Percentiles rank a stretch among this genome's conserved stretches.
Conservation (phyloP, 2,113 vertebrate species). For the Origma solitaria region DNA sequence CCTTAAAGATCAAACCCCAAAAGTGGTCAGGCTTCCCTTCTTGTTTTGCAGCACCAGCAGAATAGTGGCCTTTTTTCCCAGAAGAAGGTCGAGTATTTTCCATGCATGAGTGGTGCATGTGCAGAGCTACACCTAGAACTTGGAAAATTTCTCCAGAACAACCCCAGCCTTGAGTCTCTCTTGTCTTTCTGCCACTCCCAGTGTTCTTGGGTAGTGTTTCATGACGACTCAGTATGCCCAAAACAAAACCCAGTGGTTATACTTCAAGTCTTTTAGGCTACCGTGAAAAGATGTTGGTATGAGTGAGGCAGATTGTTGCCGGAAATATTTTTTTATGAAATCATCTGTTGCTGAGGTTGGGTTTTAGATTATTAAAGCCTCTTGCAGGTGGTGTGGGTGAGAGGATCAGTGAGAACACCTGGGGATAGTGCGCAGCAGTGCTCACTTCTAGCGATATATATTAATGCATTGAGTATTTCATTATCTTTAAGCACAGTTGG, state of each 20-base stretch:
- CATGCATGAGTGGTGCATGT: fast-evolving
- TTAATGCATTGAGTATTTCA: background rate
- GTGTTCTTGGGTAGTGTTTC: background rate
- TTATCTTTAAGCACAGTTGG: background rate
- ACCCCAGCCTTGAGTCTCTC: background rate
- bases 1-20: background rate
- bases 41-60: background rate
- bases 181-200: background rate
- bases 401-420: background rate
- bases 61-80: background rate
- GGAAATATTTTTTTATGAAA: background rate
- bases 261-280: background rate
- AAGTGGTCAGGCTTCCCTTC: background rate
- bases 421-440: background rate
- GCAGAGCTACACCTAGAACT: background rate
- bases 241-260: background rate
- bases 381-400: background rate
- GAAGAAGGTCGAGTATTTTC: background rate
- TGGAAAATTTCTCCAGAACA: background rate
- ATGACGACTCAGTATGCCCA: background rate
- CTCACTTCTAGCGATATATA: background rate
- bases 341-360: background rate
- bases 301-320: background rate
- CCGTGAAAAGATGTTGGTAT: background rate
- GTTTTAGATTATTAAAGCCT: background rate